Percentiles rank a stretch among this genome's conserved stretches.
These are phyloP conservation scores for Florisuga fusca DNA, from an alignment of 2,797 vertebrate species.

Conservation along the genomic window DNA sequence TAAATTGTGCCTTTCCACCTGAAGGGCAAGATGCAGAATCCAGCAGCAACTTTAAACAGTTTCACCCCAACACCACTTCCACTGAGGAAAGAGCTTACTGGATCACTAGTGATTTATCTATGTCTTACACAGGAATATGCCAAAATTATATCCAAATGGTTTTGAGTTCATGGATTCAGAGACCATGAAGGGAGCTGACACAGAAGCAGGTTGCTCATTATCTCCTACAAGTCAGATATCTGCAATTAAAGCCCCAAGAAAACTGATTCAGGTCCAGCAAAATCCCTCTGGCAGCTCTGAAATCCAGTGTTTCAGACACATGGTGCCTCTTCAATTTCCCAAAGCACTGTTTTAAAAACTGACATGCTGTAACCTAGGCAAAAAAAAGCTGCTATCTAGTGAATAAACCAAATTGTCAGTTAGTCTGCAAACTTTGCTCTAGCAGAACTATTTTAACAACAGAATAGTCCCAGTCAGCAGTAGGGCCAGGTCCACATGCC, in stretches of 20 bases:
- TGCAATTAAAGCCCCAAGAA: background rate
- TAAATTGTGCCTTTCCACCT: background rate
- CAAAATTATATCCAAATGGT: background rate
- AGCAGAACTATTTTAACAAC: background rate
- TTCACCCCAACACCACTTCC: background rate
- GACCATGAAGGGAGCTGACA: background rate
- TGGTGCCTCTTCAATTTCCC: background rate
- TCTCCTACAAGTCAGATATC: background rate
- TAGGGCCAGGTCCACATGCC: background rate
- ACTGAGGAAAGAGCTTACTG: background rate
- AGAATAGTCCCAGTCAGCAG: background rate
- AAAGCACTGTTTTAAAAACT: background rate
- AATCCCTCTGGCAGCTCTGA: background rate
- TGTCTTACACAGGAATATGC: background rate
- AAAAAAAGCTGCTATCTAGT: background rate
- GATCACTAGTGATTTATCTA: background rate
- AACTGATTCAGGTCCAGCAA: background rate
- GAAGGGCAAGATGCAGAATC: background rate
- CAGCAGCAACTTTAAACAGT: background rate
- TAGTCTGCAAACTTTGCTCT: background rate
- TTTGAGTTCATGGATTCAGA: background rate
- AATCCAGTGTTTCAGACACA: background rate
- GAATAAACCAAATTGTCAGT: background rate
- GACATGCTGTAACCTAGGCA: background rate
- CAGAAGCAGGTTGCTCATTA: background rate